Evolutionary conservation across 1,140 invertebrate species (phyloP).

Genomic region (Harpegnathos saltator): DNA sequence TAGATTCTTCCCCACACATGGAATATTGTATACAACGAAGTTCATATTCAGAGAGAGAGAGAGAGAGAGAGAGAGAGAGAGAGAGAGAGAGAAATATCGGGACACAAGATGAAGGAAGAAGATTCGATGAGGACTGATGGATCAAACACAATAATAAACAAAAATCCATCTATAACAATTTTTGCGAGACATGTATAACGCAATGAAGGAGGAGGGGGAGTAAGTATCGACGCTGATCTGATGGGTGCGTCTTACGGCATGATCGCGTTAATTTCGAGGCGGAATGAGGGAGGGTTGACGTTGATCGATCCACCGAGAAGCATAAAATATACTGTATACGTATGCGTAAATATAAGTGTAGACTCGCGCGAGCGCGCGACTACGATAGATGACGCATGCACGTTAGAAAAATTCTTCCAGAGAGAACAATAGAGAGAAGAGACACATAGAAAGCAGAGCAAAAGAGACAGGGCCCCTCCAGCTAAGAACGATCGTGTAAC

Average conservation of each 20-base stretch:
- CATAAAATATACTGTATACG: constrained; percentile 15
- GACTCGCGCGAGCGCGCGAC: constrained; percentile 13
- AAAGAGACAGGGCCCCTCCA: constrained; percentile 2
- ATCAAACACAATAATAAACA: background rate
- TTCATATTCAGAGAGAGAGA: background rate
- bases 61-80: background rate
- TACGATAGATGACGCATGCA: constrained; percentile 57
- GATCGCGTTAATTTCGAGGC: background rate
- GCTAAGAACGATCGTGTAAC: constrained; percentile 34
- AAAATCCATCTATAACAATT: background rate
- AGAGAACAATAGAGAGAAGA: background rate
- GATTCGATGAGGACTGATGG: background rate
- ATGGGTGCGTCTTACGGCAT: background rate
- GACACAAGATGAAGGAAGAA: background rate
- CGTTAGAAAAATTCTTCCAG: constrained; percentile 34
- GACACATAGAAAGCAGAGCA: constrained; percentile 45
- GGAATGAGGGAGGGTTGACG: constrained; percentile 30
- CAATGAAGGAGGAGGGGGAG: background rate
- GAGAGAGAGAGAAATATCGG: too few relatives aligned
- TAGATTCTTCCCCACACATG: background rate
- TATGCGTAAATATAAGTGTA: background rate
- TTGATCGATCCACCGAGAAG: constrained; percentile 30
- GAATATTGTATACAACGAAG: background rate
- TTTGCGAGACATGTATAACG: background rate
- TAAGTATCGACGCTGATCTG: background rate